These are phyloP conservation scores for Cephus spinipes DNA, from an alignment of 2,888 invertebrate genomes.

Conservation along the genomic window DNA sequence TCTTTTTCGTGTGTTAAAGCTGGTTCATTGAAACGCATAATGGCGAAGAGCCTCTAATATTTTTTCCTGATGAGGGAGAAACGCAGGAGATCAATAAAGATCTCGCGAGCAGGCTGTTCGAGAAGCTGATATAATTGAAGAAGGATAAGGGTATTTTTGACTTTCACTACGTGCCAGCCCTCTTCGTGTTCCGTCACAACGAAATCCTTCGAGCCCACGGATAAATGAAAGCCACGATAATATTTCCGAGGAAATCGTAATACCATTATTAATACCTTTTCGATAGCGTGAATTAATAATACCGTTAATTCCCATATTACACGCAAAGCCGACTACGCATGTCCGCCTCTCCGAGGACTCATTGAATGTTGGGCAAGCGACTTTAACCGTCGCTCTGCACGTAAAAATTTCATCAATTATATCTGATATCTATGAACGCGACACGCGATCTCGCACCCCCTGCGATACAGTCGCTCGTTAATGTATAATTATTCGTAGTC, in stretches of 20 bases:
- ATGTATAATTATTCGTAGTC: not conserved
- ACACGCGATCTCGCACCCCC: not conserved
- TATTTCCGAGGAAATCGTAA: not conserved
- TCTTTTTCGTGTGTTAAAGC: not conserved
- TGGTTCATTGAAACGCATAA: not conserved
- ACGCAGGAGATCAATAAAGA: conserved; percentile 41
- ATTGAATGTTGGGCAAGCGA: not conserved
- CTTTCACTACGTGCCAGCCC: not conserved
- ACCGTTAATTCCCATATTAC: not conserved
- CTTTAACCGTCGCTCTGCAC: not conserved
- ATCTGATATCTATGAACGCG: not conserved
- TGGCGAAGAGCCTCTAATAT: not conserved
- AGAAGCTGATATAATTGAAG: conserved; percentile 34
- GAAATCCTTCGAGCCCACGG: not conserved
- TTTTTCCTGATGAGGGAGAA: not conserved
- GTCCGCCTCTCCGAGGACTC: not conserved
- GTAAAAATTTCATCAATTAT: not conserved
- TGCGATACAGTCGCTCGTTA: not conserved
- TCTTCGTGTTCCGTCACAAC: not conserved
- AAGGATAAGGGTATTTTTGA: not conserved
- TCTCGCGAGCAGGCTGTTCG: conserved; percentile 40
- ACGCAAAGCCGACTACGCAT: not conserved
- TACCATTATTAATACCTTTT: not conserved
- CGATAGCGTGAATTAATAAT: not conserved
- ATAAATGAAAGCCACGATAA: not conserved